Percentiles rank a stretch among this genome's conserved stretches.
phyloP scores from a whole-genome alignment of 2,797 vertebrate species.

The Sphenodon punctatus region DNA sequence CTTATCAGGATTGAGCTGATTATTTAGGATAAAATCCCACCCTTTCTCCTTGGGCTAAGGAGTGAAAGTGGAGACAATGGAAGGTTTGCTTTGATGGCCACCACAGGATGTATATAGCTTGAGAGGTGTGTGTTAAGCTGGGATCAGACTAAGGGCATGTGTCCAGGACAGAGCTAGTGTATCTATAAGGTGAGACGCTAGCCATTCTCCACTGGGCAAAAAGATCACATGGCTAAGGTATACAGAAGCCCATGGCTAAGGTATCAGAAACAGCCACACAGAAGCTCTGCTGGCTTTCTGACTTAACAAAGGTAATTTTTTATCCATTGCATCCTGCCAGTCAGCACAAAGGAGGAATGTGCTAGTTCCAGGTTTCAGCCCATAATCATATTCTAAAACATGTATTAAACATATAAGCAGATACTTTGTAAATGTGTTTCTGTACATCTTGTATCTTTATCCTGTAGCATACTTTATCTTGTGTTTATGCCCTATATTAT shows the following conservation, averaged over 20 bases:
- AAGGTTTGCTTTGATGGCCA: too few species aligned
- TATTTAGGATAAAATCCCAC: too few species aligned
- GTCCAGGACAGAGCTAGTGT: neutral
- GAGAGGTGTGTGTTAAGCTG: too few species aligned
- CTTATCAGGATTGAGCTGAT: too few species aligned
- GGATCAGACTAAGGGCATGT: neutral
- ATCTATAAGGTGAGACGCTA: neutral
- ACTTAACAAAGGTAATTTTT: neutral
- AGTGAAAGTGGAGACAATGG: too few species aligned
- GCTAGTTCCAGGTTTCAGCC: neutral
- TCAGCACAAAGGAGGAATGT: neutral
- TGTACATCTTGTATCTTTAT: neutral
- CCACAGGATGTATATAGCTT: too few species aligned
- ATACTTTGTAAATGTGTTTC: neutral
- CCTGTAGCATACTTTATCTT: neutral
- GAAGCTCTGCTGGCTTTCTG: neutral
- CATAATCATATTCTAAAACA: slow-evolving; percentile 1
- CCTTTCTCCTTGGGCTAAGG: too few species aligned
- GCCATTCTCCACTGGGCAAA: neutral
- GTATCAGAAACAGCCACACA: neutral
- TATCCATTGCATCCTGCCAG: neutral
- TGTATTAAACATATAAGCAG: neutral
- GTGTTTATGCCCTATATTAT: neutral
- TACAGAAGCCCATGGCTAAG: rapidly evolving
- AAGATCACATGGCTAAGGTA: neutral